phyloP scores from a whole-genome alignment of 2,797 vertebrate genomes.

The Saguinus oedipus region DNA sequence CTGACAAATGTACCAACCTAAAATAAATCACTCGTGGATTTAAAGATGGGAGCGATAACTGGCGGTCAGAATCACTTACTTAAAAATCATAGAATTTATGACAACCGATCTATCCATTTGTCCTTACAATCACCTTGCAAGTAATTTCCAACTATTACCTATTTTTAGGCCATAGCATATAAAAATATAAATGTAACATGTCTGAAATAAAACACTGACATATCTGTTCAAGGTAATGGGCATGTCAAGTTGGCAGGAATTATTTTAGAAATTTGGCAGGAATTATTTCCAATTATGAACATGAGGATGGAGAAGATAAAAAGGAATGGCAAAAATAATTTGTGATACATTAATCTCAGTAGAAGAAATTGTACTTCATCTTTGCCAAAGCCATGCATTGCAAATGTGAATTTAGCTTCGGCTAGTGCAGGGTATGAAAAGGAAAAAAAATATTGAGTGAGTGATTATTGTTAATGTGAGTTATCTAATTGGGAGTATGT shows the following conservation, averaged over 20 bases:
- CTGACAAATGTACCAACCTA: background rate
- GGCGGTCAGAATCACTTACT: background rate
- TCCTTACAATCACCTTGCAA: background rate
- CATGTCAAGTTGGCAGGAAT: too few species aligned
- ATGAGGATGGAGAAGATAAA: background rate
- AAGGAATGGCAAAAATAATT: too few species aligned
- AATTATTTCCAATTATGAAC: background rate
- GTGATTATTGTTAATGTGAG: background rate
- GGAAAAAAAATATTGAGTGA: background rate
- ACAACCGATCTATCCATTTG: background rate
- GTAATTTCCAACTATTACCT: background rate
- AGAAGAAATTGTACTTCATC: background rate
- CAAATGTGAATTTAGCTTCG: background rate
- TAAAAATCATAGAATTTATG: background rate
- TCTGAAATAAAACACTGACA: background rate
- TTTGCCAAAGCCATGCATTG: background rate
- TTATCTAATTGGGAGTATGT: background rate
- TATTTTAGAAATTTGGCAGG: background rate
- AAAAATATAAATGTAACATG: background rate
- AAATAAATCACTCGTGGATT: background rate
- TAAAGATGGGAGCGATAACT: fast-evolving
- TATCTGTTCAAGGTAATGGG: background rate
- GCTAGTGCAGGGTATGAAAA: background rate
- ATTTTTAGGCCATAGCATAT: background rate
- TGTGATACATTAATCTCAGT: background rate